Percentiles rank a stretch among this genome's conserved stretches.
phyloP scores from a whole-genome alignment of 2,113 vertebrate species.

The Sebastes fasciatus region DNA sequence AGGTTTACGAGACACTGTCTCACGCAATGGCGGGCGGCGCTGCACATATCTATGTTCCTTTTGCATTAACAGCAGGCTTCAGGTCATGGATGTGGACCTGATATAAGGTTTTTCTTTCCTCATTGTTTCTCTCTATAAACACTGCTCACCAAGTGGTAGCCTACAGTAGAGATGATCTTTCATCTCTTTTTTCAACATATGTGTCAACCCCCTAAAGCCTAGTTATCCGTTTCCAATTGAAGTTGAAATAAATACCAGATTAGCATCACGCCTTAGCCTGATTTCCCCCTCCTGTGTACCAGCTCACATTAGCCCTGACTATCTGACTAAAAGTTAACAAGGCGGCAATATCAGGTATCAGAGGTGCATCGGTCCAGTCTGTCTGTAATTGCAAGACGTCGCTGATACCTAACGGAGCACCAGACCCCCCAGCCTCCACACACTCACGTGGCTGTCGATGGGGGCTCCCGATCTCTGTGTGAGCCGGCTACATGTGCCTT shows the following conservation, averaged over 20 bases:
- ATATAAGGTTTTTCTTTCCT: not conserved
- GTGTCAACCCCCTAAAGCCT: not conserved
- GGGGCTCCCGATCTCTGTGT: constrained; percentile 19
- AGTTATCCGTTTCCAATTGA: constrained; percentile 24
- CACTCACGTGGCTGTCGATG: constrained; percentile 47
- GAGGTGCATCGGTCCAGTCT: constrained; percentile 1
- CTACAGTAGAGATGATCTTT: not conserved
- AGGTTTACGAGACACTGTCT: constrained; percentile 62
- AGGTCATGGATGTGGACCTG: not conserved
- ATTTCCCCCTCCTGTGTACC: constrained; percentile 21
- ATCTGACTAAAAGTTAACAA: constrained; percentile 43
- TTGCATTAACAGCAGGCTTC: constrained; percentile 29
- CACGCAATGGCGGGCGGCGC: constrained; percentile 70
- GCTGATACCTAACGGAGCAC: constrained; percentile 31
- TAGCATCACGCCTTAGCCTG: constrained; percentile 13
- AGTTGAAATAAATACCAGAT: constrained; percentile 41
- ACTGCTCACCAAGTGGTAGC: not conserved
- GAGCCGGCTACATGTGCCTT: constrained; percentile 75
- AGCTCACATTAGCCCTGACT: constrained; percentile 27
- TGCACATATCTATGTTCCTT: constrained; percentile 45
- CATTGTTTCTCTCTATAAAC: not conserved
- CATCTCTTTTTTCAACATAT: not conserved
- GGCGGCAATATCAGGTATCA: constrained; percentile 29
- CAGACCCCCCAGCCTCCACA: not conserved
- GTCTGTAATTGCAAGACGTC: constrained; percentile 25